phyloP scores from a whole-genome alignment of 2,113 vertebrate species.

The Nesoenas mayeri region DNA sequence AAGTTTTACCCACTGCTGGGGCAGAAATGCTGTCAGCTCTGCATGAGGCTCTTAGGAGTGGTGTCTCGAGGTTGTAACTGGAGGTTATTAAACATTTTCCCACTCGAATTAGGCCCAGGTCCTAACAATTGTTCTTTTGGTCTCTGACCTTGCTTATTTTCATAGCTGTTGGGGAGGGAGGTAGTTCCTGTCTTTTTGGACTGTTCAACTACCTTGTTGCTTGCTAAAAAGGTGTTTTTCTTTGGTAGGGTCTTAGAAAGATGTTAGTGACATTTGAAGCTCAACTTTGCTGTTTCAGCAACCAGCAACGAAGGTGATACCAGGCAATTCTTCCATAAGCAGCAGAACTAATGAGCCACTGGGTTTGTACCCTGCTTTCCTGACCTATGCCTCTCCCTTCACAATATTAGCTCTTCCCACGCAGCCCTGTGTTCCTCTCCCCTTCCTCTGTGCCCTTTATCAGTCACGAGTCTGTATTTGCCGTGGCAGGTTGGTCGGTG shows the following conservation, averaged over 20 bases:
- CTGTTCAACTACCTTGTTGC: not conserved
- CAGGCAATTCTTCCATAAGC: not conserved
- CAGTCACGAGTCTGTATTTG: not conserved
- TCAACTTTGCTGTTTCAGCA: slow-evolving; percentile 50
- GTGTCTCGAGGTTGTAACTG: not conserved
- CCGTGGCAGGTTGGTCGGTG: not conserved
- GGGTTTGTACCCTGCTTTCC: slow-evolving; percentile 3
- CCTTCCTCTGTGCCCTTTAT: not conserved
- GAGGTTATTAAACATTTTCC: not conserved
- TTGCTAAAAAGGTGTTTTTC: not conserved
- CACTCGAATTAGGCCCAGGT: not conserved
- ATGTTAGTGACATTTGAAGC: slow-evolving; percentile 9
- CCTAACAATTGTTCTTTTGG: not conserved
- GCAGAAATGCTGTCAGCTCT: not conserved
- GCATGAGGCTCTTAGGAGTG: not conserved
- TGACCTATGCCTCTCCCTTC: slow-evolving; percentile 5
- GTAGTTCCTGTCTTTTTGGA: not conserved
- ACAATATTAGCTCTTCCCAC: not conserved
- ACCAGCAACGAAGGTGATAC: not conserved
- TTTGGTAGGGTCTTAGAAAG: not conserved
- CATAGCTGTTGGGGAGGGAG: not conserved
- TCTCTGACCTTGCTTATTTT: not conserved
- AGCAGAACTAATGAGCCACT: slow-evolving; percentile 36
- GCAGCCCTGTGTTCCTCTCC: not conserved
- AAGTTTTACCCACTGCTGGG: not conserved